phyloP scores from a whole-genome alignment of 2,888 invertebrate genomes.

The Tipula helvola region DNA sequence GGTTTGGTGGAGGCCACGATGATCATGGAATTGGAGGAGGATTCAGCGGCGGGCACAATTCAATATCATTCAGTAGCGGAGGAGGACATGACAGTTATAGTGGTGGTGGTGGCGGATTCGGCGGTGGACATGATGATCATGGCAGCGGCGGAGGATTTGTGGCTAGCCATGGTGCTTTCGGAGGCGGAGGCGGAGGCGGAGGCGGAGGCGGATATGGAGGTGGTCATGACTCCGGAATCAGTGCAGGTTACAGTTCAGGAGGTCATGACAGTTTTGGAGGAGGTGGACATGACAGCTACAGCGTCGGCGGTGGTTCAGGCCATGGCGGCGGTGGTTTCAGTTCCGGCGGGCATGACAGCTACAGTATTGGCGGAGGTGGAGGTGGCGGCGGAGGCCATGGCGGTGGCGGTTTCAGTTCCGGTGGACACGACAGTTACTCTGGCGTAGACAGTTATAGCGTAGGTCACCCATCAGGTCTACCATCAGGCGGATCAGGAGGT shows the following conservation, averaged over 20 bases:
- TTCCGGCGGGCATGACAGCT: neutral
- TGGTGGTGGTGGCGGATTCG: conserved; percentile 11
- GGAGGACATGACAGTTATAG: neutral
- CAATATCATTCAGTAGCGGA: neutral
- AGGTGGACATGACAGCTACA: conserved; percentile 7
- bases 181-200: conserved; percentile 11
- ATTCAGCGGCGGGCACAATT: conserved; percentile 4
- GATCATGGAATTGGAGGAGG: conserved; percentile 4
- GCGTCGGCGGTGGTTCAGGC: neutral
- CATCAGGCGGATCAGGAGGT: neutral
- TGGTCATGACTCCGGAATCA: conserved; percentile 8
- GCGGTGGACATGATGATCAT: conserved; percentile 19
- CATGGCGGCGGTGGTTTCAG: conserved; percentile 9
- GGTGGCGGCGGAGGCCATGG: neutral
- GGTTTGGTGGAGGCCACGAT: neutral
- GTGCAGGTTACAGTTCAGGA: neutral
- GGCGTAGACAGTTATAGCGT: conserved; percentile 4
- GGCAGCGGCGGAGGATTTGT: neutral
- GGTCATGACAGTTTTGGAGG: neutral
- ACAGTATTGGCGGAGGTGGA: neutral
- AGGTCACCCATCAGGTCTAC: neutral
- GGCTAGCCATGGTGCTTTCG: neutral
- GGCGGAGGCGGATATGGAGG: conserved; percentile 9
- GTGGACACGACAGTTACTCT: neutral
- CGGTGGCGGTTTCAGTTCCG: neutral